Conservation (phyloP, 2,888 invertebrate genomes). For the Oxycera nigricornis region DNA sequence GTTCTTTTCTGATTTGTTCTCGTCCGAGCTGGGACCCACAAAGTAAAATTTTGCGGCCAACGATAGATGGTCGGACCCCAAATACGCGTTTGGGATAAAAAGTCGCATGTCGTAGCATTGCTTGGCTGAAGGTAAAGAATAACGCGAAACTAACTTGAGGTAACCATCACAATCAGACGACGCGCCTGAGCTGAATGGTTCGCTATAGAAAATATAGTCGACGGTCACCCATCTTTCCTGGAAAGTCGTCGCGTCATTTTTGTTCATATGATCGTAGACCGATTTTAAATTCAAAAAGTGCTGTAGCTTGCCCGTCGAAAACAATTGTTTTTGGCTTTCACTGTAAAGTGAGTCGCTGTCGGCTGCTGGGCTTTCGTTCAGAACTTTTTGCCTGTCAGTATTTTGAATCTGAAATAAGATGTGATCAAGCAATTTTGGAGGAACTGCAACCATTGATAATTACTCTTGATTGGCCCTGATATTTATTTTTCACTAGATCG, state of each 20-base stretch:
- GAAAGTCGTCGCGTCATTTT: slow-evolving; percentile 74
- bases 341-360: neutral
- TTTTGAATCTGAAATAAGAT: slow-evolving; percentile 40
- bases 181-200: slow-evolving; percentile 50
- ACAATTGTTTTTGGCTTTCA: slow-evolving; percentile 43
- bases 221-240: slow-evolving; percentile 81
- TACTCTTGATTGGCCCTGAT: slow-evolving; percentile 55
- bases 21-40: neutral
- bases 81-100: slow-evolving; percentile 74
- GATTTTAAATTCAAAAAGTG: slow-evolving; percentile 75
- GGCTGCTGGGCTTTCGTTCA: neutral
- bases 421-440: too few species aligned
- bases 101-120: slow-evolving; percentile 66
- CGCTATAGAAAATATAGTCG: slow-evolving; percentile 89
- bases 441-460: too few species aligned
- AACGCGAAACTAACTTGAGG: slow-evolving; percentile 68
- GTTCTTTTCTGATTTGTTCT: neutral
- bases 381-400: neutral
- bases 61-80: slow-evolving; percentile 86
- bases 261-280: slow-evolving; percentile 68
- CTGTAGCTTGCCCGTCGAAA: slow-evolving; percentile 65
- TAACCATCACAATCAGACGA: slow-evolving; percentile 22
- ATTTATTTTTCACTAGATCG: slow-evolving; percentile 63
- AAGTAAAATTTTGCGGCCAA: slow-evolving; percentile 72
- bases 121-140: slow-evolving; percentile 70